Evolutionary conservation across 1,140 invertebrate genomes (phyloP), one percentile per base, ranked within the genome.

Genomic region (Mizuhopecten yessoensis): DNA sequence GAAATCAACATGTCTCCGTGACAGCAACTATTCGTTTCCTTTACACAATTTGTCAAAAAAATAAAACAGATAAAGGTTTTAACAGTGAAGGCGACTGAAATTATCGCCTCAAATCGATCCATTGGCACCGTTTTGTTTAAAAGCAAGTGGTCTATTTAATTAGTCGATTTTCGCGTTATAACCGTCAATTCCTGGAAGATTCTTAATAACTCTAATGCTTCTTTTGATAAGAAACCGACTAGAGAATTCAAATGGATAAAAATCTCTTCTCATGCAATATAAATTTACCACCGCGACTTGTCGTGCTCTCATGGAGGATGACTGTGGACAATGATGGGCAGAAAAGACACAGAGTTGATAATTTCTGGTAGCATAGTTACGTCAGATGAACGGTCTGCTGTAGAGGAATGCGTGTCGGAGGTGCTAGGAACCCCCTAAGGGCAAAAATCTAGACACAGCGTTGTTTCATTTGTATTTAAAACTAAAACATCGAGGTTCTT

Each of bases 171-270:
- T 75, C 5, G n/a, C 5, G 57, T 75, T 75, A 75, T 75, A 75
- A 29, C n/a, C 57, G 23, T 29, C n/a, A 29, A 75, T 29, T n/a
- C 57, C 57, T 75, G 3, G 57, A 75, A 75, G 57, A 75, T 29
- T 11, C 57, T 29, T 75, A 75, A 75, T 75, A 75, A 75, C 57
- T 75, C 5, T 75, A 75, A 75, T 75, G 57, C n/a, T 75, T 29
- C 17, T 75, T 7, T 75, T 75, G n/a, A 17, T 75, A 75, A 29
- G 57, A 29, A 75, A 75, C 11, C 45, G 20, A 2, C 45, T 9
- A 75, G 57, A 75, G 57, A 75, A 75, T 75, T 75, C 5, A 75
- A 75, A 75, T 29, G 57, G 57, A 45, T 75, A 75, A n/a, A 75
- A 75, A 75, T 75, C 57, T 29, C 57, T 75, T 75, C 11, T 29